phyloP scores from a whole-genome alignment of 1,140 invertebrate genomes.

The Aphelinus atriplicis region DNA sequence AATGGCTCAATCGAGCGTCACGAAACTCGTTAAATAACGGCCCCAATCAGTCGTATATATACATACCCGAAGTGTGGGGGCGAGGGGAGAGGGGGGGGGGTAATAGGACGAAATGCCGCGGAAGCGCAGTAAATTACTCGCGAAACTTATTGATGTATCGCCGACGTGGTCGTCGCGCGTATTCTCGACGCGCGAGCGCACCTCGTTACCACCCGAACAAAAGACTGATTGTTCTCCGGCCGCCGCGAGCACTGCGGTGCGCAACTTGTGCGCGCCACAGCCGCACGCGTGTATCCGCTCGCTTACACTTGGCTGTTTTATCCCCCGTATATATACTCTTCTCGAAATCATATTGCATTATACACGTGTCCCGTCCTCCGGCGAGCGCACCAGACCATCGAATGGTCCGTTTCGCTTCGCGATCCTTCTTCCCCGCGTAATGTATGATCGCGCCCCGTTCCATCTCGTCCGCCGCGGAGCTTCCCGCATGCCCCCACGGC shows the following conservation, averaged over 20 bases:
- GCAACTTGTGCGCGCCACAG: no score
- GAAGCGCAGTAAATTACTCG: not conserved
- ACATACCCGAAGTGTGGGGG: no score
- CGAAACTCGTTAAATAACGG: no score
- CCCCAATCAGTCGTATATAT: no score
- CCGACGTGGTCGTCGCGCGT: not conserved
- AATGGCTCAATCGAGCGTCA: no score
- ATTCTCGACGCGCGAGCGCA: not conserved
- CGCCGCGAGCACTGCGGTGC: no score
- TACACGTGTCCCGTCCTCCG: not conserved
- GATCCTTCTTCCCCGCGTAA: no score
- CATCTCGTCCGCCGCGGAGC: not conserved
- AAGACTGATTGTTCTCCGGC: constrained; percentile 45
- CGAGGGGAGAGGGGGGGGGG: no score
- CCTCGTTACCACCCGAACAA: constrained; percentile 48
- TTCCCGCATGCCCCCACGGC: not conserved
- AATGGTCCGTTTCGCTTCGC: constrained; percentile 19
- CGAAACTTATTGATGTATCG: not conserved
- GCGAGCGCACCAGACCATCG: constrained; percentile 14
- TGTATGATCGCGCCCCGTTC: no score
- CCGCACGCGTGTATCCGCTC: no score
- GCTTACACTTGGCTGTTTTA: no score
- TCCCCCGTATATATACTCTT: not conserved
- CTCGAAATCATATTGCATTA: constrained; percentile 16
- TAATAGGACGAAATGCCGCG: no score